Base-by-base conservation (phyloP, 2,888 invertebrate species). In the Nephrocerus scutellatus region DNA sequence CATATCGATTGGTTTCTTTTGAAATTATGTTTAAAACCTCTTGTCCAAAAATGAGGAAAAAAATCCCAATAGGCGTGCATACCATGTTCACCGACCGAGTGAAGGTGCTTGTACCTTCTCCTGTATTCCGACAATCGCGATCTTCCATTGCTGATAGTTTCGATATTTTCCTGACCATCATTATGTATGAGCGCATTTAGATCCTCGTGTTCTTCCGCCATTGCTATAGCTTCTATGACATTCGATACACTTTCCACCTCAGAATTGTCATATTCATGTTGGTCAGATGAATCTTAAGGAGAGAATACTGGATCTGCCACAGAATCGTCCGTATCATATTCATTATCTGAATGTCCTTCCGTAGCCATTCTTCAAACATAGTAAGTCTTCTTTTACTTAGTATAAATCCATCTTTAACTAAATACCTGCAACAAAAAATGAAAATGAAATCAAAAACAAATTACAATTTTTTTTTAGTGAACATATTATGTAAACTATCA, bases 11-110 rank as follows among this genome's bases (percentile, higher is more conserved):
- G n/a, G n/a, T n/a, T n/a, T n/a, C n/a, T n/a, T n/a, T n/a, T n/a
- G n/a, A n/a, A n/a, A 45, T 52, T 29, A 41, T 39, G 36, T 42
- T 44, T 45, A 47, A 52, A 41, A 41, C 46, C 7, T 47, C 51
- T n/a, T n/a, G n/a, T n/a, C n/a, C n/a, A n/a, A n/a, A n/a, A n/a
- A n/a, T n/a, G n/a, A n/a, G n/a, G n/a, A n/a, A n/a, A n/a, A n/a
- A n/a, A n/a, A n/a, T n/a, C 41, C n/a, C 19, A 16, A 24, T 30
- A 18, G 16, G 15, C 24, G 10, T 30, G 23, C 13, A 12, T 13
- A 30, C 7, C 13, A 19, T 30, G 21, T 30, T 13, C n/a, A n/a
- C 30, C 30, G 21, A 30, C 30, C 20, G 22, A 30, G 20, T 30
- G 8, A 13, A 16, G 19, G 14, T 30, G 30, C 22, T 30, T 21